Base-by-base conservation (phyloP, 2,888 invertebrate species). In the Acronicta leporina region DNA sequence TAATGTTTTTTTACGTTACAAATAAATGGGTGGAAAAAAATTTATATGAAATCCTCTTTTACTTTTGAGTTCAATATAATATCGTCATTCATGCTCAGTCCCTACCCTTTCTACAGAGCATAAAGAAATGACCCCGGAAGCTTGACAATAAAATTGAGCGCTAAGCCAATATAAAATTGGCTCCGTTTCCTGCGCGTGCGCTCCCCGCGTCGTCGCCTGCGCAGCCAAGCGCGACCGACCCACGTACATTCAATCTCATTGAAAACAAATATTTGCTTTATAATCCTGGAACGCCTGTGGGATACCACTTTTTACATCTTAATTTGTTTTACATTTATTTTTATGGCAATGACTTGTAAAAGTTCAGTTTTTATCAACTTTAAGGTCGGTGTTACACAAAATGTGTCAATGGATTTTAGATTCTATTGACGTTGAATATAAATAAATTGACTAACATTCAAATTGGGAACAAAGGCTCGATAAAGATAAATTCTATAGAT, bases 221-320 rank as follows among this genome's bases (percentile, higher is more conserved):
- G 66, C 85, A 79, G 66, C 80, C 78, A 71, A 63, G 81, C 89
- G 84, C 57, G 79, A 82, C 87, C 75, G 75, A 67, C 63, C 72
- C 87, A 85, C 86, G 87, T 87, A 80, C 74, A 80, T 76, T 83
- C 83, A 74, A 85, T 87, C 88, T 88, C 68, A 85, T 87, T 87
- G 86, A 82, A 79, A 85, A 85, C 87, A 83, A 92, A 92, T 89
- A 88, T 91, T 90, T 84, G 86, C 82, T 84, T 79, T 82, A 80
- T 75, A 79, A 73, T 65, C 73, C 79, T 75, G 68, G 66, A 75
- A 73, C 70, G 69, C 63, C 60, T 68, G 71, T 71, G 75, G 76
- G 78, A 77, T 73, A 76, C 68, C 74, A 70, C 78, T 86, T 84
- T 81, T 84, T 62, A 71, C 67, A 50, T 75, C 58, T 63, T 75